Evolutionary conservation across 2,113 vertebrate genomes (phyloP), one percentile per base, ranked within the genome.

Genomic region (Gallinago media): DNA sequence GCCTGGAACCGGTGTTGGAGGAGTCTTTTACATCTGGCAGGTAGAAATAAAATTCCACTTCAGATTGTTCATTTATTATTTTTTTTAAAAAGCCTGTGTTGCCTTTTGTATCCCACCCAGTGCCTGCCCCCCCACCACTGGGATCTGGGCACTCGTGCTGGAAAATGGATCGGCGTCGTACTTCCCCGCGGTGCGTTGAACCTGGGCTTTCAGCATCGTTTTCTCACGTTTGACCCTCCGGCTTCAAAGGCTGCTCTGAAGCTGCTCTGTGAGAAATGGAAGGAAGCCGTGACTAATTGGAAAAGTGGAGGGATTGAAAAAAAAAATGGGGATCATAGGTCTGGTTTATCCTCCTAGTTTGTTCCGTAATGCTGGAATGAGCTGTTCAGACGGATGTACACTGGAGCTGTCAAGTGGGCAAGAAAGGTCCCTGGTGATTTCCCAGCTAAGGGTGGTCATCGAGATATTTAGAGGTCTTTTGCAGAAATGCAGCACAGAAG

Each of bases 221-320:
- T 88, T 88, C 21, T 92, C 83, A 83, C 77, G 8, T 85, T 91
- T 92, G 92, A 90, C 92, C 75, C 82, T 94, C 20, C 32, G 9
- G 59, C 86, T 87, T 88, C 93, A 81, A 77, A 91, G 75, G 59
- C 63, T 74, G 76, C 36, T 84, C 68, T 80, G 76, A 89, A 86
- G 89, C 93, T 84, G 70, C 84, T 85, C 38, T 32, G 36, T 16
- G 5, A 88, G 85, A 75, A 77, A 58, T 81, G 92, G 71, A 92
- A 82, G 79, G 55, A 73, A 89, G 58, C 84, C 20, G 26, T 94
- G 78, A 71, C 79, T 88, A 92, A 88, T 55, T 88, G 96, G 85
- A 65, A 89, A 80, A 94, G 65, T 76, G 42, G 77, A 73, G 72
- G 93, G 93, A 71, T 46, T 84, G 85, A 94, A 89, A 15, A 38